Percentiles rank a stretch among this genome's conserved stretches.
These are phyloP conservation scores for Synchiropus splendidus DNA, from an alignment of 2,113 vertebrate species.

Conservation along the genomic window DNA sequence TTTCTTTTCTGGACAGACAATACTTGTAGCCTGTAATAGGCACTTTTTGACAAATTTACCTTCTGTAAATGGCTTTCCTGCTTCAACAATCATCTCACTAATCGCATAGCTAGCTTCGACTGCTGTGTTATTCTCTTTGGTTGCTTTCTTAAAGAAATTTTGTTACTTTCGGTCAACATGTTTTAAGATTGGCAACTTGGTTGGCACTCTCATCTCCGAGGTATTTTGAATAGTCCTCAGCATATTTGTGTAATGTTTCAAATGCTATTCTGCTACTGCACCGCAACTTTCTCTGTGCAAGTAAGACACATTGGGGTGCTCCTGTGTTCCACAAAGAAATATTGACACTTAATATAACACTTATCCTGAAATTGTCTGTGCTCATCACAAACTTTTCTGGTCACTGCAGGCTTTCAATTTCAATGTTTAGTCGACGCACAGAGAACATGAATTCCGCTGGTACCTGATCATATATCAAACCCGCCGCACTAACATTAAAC, in stretches of 20 bases:
- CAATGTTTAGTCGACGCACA: too few species aligned
- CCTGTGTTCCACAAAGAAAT: slow-evolving; percentile 12
- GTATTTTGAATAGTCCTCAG: slow-evolving; percentile 4
- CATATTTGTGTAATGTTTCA: neutral
- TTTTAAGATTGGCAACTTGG: too few species aligned
- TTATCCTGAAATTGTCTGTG: slow-evolving; percentile 18
- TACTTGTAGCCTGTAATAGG: slow-evolving; percentile 4
- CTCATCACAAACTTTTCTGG: neutral
- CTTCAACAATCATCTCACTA: slow-evolving; percentile 5
- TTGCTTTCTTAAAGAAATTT: slow-evolving; percentile 9
- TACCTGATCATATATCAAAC: too few species aligned
- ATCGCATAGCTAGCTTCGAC: neutral
- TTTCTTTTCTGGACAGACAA: slow-evolving; percentile 5
- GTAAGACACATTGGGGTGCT: slow-evolving; percentile 2
- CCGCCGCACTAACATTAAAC: too few species aligned
- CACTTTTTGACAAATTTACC: slow-evolving; percentile 3
- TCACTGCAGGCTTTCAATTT: neutral
- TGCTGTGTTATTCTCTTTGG: slow-evolving; percentile 1
- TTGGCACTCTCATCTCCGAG: too few species aligned
- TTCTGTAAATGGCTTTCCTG: slow-evolving; percentile 5
- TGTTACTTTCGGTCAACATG: too few species aligned
- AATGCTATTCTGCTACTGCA: slow-evolving; percentile 8
- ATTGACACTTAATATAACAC: slow-evolving; percentile 5
- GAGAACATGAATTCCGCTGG: too few species aligned
- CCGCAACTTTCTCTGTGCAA: slow-evolving; percentile 15